A percentile compares a stretch with the other conserved stretches of the same genome.
phyloP scores from a whole-genome alignment of 2,113 vertebrate species.

The Microcebus griseorufus region DNA sequence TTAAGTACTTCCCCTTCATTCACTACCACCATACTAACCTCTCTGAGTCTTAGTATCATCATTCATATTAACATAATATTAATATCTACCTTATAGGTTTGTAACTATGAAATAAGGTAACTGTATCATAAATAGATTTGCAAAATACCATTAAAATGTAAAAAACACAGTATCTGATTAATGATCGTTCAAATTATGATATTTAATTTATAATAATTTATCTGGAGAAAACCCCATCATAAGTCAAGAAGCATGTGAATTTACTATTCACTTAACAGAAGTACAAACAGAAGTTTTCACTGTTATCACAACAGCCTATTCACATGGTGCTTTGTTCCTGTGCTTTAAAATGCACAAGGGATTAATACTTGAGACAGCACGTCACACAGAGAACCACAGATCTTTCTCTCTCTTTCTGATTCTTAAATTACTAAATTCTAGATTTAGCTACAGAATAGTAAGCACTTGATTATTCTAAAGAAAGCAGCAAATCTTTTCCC shows the following conservation, averaged over 20 bases:
- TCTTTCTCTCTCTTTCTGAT: background rate
- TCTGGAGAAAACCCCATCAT: background rate
- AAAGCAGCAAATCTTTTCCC: background rate
- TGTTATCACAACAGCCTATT: background rate
- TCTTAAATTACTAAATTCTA: background rate
- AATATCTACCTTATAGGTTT: background rate
- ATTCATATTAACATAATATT: background rate
- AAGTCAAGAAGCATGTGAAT: background rate
- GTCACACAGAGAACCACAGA: background rate
- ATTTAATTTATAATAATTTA: background rate
- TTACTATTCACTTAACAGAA: slow-evolving; percentile 11
- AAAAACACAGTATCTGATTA: background rate
- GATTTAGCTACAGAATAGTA: background rate
- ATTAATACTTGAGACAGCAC: background rate
- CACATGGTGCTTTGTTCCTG: background rate
- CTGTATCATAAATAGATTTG: background rate
- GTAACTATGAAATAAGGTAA: background rate
- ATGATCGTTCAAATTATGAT: background rate
- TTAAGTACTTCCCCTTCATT: background rate
- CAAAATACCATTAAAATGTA: background rate
- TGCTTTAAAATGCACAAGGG: background rate
- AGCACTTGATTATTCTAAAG: background rate
- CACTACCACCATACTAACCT: background rate
- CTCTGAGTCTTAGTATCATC: background rate
- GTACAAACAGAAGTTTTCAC: background rate